These are phyloP conservation scores for Gortyna flavago DNA, from an alignment of 2,888 invertebrate species.

Conservation along the genomic window DNA sequence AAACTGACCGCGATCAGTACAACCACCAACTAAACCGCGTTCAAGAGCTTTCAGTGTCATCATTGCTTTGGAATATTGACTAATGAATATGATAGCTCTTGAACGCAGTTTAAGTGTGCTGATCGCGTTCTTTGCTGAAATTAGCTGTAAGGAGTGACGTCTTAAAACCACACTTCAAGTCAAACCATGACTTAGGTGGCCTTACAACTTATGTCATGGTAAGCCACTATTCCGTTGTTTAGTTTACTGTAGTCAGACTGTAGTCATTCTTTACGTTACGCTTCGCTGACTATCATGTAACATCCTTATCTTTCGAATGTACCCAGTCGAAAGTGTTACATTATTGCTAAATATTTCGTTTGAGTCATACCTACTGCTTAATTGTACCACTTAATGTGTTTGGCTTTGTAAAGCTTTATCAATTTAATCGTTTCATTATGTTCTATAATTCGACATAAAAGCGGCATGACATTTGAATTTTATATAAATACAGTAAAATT, in stretches of 20 bases:
- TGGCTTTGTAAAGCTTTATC: constrained; percentile 40
- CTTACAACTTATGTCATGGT: constrained; percentile 24
- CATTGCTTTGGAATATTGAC: not conserved
- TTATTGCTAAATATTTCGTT: constrained; percentile 76
- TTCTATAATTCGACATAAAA: not conserved
- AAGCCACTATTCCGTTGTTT: constrained; percentile 59
- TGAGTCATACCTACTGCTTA: constrained; percentile 59
- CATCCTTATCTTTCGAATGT: constrained; percentile 73
- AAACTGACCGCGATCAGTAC: not conserved
- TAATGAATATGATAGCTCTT: not conserved
- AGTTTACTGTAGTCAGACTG: constrained; percentile 54
- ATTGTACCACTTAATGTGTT: constrained; percentile 60
- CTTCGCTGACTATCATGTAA: constrained; percentile 83
- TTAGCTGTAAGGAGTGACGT: constrained; percentile 57
- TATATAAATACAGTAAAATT: not conserved
- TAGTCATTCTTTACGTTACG: constrained; percentile 75
- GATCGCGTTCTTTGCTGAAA: not conserved
- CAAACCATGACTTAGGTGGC: constrained; percentile 79
- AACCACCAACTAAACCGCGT: not conserved
- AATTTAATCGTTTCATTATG: constrained; percentile 32
- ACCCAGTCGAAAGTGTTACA: constrained; percentile 79
- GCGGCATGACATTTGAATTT: constrained; percentile 1
- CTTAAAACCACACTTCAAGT: constrained; percentile 69
- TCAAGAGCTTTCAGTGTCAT: not conserved
- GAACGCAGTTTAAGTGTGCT: not conserved